Evolutionary conservation across 2,113 vertebrate species (phyloP), one percentile per base, ranked within the genome.

Genomic region (Esox niger): DNA sequence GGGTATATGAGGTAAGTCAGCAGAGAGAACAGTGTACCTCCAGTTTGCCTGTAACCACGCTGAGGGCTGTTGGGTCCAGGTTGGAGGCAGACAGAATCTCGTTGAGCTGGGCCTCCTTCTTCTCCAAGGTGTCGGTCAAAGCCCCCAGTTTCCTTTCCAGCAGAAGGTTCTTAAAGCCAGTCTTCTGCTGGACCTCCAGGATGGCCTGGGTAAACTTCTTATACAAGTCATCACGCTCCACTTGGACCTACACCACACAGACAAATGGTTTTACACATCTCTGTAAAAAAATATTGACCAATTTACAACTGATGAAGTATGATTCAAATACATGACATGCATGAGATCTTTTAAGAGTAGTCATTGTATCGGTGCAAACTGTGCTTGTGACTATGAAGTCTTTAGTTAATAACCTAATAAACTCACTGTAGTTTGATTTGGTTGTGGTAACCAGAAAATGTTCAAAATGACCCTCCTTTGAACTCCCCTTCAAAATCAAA

Each of bases 31-130:
- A 21, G 2, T 21, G 29, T 89, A 97, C 96, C 96, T 95, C 91
- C 7, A 92, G 82, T 76, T 92, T 94, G 21, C 76, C 85, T 0
- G 89, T 93, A 78, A 94, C 68, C 15, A 85, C 79, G 1, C 78
- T 79, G 1, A 95, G 82, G 2, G 92, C 88, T 0, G 77, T 70
- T 0, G 90, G 93, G 62, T 95, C 94, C 0, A 95, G 75, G 71
- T 88, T 94, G 26, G 94, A 91, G 57, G 89, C 87, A 1, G 93
- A 82, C 0, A 95, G 62, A 31, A 94, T 87, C 23, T 94, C 87
- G 0, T 70, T 79, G 21, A 97, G 87, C 86, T 96, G 95, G 58
- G 89, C 88, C 62, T 97, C 92, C n/a, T 90, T 95, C 73, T 91
- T 91, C 80, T 95, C 95, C 87, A 95, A 75, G 0, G 78, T 31